Evolutionary conservation across 2,797 vertebrate genomes (phyloP).

Genomic region (Sandelia bainsii): DNA sequence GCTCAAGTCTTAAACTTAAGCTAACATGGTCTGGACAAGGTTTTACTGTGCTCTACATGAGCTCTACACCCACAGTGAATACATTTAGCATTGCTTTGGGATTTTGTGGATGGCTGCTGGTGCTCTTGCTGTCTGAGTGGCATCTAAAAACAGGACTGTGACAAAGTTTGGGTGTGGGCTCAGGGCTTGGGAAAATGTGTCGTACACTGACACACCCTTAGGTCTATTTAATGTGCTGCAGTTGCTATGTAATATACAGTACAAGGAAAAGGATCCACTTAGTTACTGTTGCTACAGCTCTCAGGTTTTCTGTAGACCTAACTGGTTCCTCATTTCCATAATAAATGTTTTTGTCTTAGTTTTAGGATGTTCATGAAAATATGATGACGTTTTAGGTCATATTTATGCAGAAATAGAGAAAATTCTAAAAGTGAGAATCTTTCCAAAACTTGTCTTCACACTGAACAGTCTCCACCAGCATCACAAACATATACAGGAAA

Average conservation of each 20-base stretch:
- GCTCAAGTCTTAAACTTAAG: conserved; percentile 43
- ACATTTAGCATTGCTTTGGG: conserved; percentile 49
- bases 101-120: conserved; percentile 57
- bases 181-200: conserved; percentile 38
- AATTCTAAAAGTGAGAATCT: no score
- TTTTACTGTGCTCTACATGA: conserved; percentile 51
- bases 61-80: conserved; percentile 42
- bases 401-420: no score
- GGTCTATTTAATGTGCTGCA: background rate
- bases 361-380: no score
- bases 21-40: conserved; percentile 59
- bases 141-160: conserved; percentile 53
- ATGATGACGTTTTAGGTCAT: no score
- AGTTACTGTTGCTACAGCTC: no score
- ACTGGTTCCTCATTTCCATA: no score
- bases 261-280: no score
- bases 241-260: background rate
- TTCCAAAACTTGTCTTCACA: no score
- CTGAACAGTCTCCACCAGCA: no score
- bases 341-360: no score
- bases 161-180: conserved; percentile 42
- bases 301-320: no score
- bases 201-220: conserved; percentile 47
- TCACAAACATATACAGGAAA: no score
- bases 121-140: conserved; percentile 36